Evolutionary conservation across 2,888 invertebrate species (phyloP).

Genomic region (Acanthosoma haemorrhoidale): DNA sequence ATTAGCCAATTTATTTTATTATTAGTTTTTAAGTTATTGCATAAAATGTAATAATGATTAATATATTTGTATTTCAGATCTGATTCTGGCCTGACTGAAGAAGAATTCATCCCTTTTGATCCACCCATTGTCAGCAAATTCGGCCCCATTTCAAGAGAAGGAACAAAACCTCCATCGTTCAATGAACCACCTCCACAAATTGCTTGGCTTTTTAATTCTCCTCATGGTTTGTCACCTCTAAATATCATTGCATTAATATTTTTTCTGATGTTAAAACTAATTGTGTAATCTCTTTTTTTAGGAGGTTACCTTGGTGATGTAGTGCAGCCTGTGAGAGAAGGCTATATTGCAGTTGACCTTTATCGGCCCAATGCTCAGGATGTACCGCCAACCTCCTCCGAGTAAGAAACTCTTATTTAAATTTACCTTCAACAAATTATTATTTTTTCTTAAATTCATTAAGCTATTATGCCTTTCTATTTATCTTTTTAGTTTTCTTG

Average conservation of each 20-base stretch:
- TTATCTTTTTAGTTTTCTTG: constrained; percentile 47
- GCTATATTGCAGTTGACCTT: constrained; percentile 22
- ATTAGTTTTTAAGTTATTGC: too few species aligned
- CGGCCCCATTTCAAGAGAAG: constrained; percentile 57
- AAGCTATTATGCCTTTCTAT: neutral
- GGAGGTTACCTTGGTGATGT: constrained; percentile 17
- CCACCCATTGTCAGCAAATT: constrained; percentile 60
- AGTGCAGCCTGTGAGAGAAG: constrained; percentile 18
- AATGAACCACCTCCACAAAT: constrained; percentile 44
- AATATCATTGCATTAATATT: neutral
- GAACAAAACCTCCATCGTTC: constrained; percentile 27
- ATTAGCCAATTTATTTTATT: too few species aligned
- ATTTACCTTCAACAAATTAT: neutral
- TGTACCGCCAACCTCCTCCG: constrained; percentile 11
- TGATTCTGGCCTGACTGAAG: constrained; percentile 54
- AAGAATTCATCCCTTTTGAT: constrained; percentile 63
- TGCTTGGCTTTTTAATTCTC: constrained; percentile 49
- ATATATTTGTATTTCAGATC: constrained; percentile 44
- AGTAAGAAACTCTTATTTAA: neutral
- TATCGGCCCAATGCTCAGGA: constrained; percentile 2
- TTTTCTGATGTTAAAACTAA: neutral
- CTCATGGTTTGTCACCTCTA: constrained; percentile 39
- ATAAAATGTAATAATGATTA: too few species aligned
- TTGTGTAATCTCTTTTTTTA: neutral
- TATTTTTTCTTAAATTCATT: too few species aligned